phyloP scores from a whole-genome alignment of 2,797 vertebrate genomes.

The Muraenolepis orangiensis region DNA sequence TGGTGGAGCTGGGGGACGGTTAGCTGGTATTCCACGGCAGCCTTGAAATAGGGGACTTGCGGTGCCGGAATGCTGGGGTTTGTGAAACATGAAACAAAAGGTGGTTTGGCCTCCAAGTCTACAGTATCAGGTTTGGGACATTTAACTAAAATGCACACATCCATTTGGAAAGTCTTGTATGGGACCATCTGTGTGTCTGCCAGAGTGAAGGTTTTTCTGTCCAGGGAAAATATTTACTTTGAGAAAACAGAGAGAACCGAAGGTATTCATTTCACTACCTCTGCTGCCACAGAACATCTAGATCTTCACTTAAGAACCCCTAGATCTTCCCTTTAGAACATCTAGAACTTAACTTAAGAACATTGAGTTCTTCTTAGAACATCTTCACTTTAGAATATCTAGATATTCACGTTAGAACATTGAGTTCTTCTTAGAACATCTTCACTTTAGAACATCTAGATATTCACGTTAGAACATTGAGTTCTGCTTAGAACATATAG shows the following conservation, averaged over 20 bases:
- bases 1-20: conserved; percentile 65
- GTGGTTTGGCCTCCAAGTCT: conserved; percentile 66
- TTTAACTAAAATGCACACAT: conserved; percentile 67
- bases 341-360: background rate
- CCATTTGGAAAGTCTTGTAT: conserved; percentile 69
- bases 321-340: too few relatives aligned
- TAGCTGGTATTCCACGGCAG: conserved; percentile 64
- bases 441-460: background rate
- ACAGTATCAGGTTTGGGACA: conserved; percentile 71
- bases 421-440: background rate
- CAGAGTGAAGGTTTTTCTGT: conserved; percentile 69
- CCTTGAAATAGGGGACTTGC: conserved; percentile 66
- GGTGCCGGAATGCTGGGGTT: conserved; percentile 56
- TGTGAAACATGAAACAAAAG: conserved; percentile 74
- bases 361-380: background rate
- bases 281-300: conserved; percentile 22
- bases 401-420: background rate
- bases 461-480: background rate
- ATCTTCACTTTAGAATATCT: background rate
- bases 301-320: too few relatives aligned
- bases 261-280: conserved; percentile 72
- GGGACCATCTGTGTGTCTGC: conserved; percentile 68
- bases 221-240: conserved; percentile 75
- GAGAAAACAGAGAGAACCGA: conserved; percentile 55
- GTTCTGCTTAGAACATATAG: background rate